Percentiles rank a stretch among this genome's conserved stretches.
Evolutionary conservation across 2,888 invertebrate species (phyloP).

Genomic region (Leptopilina drosophilae): DNA sequence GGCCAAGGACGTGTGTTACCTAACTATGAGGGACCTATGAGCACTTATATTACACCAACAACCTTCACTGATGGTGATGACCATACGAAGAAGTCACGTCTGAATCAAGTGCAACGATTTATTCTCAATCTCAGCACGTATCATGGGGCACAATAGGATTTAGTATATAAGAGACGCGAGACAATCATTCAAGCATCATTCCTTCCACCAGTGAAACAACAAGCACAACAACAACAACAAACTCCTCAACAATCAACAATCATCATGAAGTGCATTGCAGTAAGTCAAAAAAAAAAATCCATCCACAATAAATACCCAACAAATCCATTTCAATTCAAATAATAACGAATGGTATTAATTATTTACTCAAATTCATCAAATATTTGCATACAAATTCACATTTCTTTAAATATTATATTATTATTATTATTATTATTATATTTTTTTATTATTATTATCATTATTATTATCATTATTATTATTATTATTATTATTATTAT

Average conservation of each 20-base stretch:
- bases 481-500: no score
- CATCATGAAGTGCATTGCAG: slow-evolving; percentile 72
- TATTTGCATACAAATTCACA: no score
- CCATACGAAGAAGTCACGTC: slow-evolving; percentile 28
- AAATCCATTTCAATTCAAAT: no score
- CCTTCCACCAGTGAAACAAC: slow-evolving; percentile 58
- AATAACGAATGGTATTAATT: no score
- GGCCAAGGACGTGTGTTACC: slow-evolving; percentile 71
- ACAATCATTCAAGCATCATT: slow-evolving; percentile 64
- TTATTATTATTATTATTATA: no score
- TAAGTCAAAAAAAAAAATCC: slow-evolving; percentile 59
- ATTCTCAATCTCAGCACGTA: slow-evolving; percentile 50
- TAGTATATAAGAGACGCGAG: slow-evolving; percentile 66
- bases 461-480: no score
- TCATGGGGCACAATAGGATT: slow-evolving; percentile 52
- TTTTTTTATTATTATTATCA: no score
- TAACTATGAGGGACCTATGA: slow-evolving; percentile 53
- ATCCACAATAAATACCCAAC: no score
- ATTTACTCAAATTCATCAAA: no score
- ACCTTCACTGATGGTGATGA: slow-evolving; percentile 13
- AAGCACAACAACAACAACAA: slow-evolving; percentile 48
- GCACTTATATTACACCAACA: neutral
- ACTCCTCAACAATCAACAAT: slow-evolving; percentile 51
- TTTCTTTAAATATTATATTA: no score
- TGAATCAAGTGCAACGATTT: slow-evolving; percentile 40